Conservation (phyloP, 2,113 vertebrate genomes). For the Phaethon lepturus region DNA sequence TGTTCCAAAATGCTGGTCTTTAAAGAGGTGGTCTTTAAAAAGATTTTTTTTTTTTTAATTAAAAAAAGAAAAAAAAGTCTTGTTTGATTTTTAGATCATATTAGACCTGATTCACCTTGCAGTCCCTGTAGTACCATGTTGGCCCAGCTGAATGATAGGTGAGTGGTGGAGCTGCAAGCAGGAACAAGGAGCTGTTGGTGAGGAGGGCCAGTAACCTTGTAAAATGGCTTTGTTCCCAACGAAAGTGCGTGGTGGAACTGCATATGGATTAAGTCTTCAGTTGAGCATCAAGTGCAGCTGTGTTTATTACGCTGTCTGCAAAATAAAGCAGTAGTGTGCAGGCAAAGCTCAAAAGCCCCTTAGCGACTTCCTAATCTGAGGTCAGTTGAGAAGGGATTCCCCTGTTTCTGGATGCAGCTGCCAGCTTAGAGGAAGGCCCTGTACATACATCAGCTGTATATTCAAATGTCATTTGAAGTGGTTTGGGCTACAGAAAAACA, state of each 20-base stretch:
- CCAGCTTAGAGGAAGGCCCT: background rate
- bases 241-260: background rate
- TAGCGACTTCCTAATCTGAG: background rate
- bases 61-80: background rate
- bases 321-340: background rate
- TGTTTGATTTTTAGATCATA: background rate
- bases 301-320: background rate
- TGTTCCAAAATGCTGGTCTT: background rate
- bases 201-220: background rate
- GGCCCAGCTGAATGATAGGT: background rate
- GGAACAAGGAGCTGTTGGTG: background rate
- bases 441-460: background rate
- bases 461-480: background rate
- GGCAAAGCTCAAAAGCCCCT: conserved; percentile 12
- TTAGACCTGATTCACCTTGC: background rate
- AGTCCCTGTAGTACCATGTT: background rate
- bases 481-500: background rate
- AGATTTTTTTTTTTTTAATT: background rate
- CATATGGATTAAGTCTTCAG: background rate
- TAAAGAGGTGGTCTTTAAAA: background rate
- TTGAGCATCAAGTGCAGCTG: background rate
- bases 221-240: background rate
- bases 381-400: background rate
- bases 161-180: background rate
- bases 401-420: background rate